Conservation (phyloP, 1,140 invertebrate genomes). For the Geopemphigus sp. region DNA sequence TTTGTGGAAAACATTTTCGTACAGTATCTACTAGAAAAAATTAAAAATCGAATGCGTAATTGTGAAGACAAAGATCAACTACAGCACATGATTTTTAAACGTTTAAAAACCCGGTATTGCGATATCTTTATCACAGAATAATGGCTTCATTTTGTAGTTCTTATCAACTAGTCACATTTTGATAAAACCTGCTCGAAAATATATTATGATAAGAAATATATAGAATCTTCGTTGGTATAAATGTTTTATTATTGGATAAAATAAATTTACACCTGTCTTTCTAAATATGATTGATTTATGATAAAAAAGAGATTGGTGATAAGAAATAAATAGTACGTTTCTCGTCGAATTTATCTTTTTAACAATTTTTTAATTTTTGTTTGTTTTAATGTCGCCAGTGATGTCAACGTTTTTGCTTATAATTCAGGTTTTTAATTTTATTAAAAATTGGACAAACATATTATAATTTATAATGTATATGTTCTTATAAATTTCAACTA, state of each 20-base stretch:
- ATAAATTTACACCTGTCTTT: neutral
- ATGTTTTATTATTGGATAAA: too few species aligned
- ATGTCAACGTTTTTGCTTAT: neutral
- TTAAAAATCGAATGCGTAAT: too few species aligned
- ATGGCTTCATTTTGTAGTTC: neutral
- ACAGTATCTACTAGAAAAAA: too few species aligned
- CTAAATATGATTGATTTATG: neutral
- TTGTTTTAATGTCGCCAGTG: neutral
- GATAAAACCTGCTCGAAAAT: too few species aligned
- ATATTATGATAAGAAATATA: too few species aligned
- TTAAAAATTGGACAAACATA: neutral
- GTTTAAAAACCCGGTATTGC: neutral
- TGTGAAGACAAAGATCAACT: too few species aligned
- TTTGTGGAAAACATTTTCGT: neutral
- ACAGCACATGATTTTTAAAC: neutral
- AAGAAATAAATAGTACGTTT: neutral
- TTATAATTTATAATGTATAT: neutral
- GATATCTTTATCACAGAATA: neutral
- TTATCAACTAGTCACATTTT: too few species aligned
- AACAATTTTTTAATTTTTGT: too few species aligned
- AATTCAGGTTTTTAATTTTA: conserved; percentile 1
- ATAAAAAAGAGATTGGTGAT: neutral
- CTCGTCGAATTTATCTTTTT: too few species aligned
- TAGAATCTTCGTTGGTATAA: too few species aligned
- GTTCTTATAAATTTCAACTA: neutral